Conservation (phyloP, 2,888 invertebrate genomes). For the Cantharis rufa region DNA sequence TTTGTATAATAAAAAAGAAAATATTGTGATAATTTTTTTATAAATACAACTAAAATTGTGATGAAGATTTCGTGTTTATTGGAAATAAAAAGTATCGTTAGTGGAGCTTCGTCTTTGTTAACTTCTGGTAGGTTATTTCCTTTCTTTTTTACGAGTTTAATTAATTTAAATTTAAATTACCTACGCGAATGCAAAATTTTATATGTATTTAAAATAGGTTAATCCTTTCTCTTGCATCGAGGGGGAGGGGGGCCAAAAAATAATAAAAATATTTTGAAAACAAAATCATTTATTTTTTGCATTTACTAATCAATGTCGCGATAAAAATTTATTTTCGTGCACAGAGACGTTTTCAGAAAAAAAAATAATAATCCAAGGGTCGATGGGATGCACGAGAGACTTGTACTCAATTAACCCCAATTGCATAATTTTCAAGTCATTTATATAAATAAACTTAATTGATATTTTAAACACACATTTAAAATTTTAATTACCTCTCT, state of each 20-base stretch:
- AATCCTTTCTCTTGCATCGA: neutral
- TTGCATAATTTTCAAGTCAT: neutral
- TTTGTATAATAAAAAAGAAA: neutral
- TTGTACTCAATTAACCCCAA: neutral
- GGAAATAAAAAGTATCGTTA: neutral
- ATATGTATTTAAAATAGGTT: neutral
- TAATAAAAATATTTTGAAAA: neutral
- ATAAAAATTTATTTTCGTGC: neutral
- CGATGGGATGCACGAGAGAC: neutral
- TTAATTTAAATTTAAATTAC: neutral
- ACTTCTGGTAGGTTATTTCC: neutral
- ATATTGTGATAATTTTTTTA: neutral
- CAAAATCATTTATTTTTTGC: neutral
- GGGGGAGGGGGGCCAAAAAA: neutral
- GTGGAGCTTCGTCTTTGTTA: neutral
- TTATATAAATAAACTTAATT: neutral
- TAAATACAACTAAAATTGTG: slow-evolving; percentile 27
- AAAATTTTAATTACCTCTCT: neutral
- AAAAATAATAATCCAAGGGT: neutral
- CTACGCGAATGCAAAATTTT: neutral
- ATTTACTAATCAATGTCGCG: neutral
- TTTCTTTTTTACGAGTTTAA: neutral
- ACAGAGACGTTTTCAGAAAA: neutral
- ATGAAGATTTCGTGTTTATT: slow-evolving; percentile 30
- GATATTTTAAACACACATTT: neutral